Evolutionary conservation across 37 sponge, comb jelly and placozoan genomes (phyloP), one percentile per base, ranked within the genome.

Genomic region (Petrosia ficiformis): DNA sequence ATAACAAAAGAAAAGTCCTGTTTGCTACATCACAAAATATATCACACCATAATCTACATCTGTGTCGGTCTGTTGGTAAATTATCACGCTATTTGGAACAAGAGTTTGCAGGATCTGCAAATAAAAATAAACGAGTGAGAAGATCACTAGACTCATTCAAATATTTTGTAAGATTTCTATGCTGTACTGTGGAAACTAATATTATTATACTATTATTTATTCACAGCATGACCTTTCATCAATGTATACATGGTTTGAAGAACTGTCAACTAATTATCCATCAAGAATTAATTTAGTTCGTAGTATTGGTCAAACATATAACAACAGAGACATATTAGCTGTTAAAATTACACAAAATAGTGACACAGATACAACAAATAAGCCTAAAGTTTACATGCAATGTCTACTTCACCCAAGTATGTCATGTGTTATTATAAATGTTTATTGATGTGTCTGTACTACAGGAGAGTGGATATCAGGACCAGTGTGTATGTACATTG

Each of bases 391-490:
- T 19, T 91, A 91, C 59, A 1, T 91, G 5, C 92, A 91, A 37
- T 91, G 92, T 44, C 61, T 91, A 42, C 41, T 84, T 48, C 82
- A 81, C 77, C 65, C 82, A 60, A 10, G 90, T 90, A 59, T 68
- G 89, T 83, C 33, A 4, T 52, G 37, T 24, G 8, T 42, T 6
- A 4, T 39, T 66, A 48, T 3, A 14, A 2, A 67, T 67, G 4
- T 28, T n/a, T 74, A 54, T 57, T 54, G 31, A 14, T 44, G 33
- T 32, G 28, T 59, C 34, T 22, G 22, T 30, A 22, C 32, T 39
- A 0, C 54, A 87, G 88, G 88, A 57, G 88, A 87, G 72, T 87
- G 88, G 88, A 87, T 87, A 29, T 67, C 74, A 66, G 88, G 88
- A 3, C 42, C 83, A 32, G 78, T 87, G 41, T 87, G 88, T 48